Conservation (phyloP, 2,113 vertebrate genomes). For the Columbina picui region DNA sequence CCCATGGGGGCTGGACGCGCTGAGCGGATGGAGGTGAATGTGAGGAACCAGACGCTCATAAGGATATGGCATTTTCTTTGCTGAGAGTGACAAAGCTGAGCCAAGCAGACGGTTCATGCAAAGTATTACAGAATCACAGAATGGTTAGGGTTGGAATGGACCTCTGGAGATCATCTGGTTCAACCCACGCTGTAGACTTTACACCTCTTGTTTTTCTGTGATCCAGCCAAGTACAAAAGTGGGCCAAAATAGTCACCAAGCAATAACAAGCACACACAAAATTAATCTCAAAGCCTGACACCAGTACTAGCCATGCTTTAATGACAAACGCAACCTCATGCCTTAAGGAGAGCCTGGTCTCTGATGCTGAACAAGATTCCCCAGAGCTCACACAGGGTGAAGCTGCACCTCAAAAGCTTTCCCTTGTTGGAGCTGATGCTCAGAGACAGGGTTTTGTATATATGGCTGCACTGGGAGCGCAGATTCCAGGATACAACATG, state of each 20-base stretch:
- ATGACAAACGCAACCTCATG: background rate
- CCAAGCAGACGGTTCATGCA: background rate
- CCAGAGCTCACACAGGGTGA: background rate
- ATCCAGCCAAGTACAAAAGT: background rate
- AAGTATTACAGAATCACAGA: background rate
- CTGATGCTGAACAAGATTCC: background rate
- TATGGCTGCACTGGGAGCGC: background rate
- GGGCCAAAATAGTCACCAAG: background rate
- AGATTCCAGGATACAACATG: background rate
- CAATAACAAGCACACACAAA: background rate
- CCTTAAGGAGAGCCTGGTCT: background rate
- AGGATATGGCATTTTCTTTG: background rate
- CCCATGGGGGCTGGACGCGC: background rate
- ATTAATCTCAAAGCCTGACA: background rate
- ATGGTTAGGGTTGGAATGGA: no score
- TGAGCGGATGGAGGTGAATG: background rate
- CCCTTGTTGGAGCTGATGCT: background rate
- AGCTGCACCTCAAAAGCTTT: background rate
- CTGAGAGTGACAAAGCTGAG: background rate
- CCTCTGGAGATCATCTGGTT: no score
- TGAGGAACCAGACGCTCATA: background rate
- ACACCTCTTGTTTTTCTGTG: background rate
- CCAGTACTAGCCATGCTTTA: background rate
- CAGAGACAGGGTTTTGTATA: background rate
- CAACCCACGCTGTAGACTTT: background rate